phyloP scores from a whole-genome alignment of 2,888 invertebrate species.

The Nemurella pictetii region DNA sequence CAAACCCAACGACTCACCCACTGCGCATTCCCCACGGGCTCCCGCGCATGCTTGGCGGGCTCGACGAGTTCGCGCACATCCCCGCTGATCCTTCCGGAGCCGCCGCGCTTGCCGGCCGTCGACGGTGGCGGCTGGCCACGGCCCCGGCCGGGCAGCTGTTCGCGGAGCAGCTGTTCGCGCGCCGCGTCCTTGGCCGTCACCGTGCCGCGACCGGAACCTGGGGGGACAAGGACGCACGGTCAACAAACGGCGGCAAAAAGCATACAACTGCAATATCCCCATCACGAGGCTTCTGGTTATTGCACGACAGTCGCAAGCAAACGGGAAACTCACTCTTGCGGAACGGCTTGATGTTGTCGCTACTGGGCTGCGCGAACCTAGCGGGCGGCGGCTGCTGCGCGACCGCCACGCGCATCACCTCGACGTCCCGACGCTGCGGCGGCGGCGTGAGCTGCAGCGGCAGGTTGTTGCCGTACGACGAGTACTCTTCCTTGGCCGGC shows the following conservation, averaged over 20 bases:
- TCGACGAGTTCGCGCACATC: background rate
- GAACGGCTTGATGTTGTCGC: background rate
- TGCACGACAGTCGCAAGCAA: background rate
- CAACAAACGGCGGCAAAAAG: background rate
- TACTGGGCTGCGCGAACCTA: background rate
- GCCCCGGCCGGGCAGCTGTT: background rate
- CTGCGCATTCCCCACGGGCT: background rate
- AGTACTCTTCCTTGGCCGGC: no score
- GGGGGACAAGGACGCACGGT: background rate
- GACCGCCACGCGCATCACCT: background rate
- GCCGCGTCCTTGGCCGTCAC: background rate
- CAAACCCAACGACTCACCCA: no score
- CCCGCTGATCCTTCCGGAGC: background rate
- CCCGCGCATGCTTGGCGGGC: background rate
- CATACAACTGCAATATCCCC: background rate
- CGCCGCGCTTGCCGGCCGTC: background rate
- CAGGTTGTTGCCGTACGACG: slow-evolving; percentile 43
- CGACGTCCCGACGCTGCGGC: slow-evolving; percentile 4
- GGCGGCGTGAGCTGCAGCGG: slow-evolving; percentile 42
- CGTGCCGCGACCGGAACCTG: background rate
- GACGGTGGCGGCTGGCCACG: background rate
- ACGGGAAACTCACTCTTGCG: slow-evolving; percentile 1
- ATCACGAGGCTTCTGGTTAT: background rate
- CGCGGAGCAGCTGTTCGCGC: background rate
- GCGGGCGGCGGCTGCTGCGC: background rate